A percentile compares a stretch with the other conserved stretches of the same genome.
phyloP scores from a whole-genome alignment of 2,888 invertebrate species.

The Leptopilina syphax region DNA sequence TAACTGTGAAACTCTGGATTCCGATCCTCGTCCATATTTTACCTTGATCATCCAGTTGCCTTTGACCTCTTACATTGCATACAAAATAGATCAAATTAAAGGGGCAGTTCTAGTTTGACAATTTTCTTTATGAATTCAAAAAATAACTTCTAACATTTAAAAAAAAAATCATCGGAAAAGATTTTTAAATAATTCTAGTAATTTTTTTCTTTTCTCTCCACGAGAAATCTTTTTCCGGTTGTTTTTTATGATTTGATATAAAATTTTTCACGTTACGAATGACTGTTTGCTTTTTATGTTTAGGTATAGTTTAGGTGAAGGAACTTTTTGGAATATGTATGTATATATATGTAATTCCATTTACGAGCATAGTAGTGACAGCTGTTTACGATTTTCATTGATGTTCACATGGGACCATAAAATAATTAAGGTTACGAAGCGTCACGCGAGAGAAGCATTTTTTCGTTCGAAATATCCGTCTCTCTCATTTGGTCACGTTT shows the following conservation, averaged over 20 bases:
- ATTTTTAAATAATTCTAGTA: too few relatives aligned
- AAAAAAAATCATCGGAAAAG: too few relatives aligned
- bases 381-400: conserved; percentile 30
- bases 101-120: too few relatives aligned
- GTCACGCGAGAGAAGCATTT: background rate
- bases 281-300: too few relatives aligned
- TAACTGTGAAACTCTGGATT: background rate
- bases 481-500: conserved; percentile 33
- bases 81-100: too few relatives aligned
- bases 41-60: background rate
- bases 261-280: too few relatives aligned
- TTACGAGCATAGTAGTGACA: conserved; percentile 11
- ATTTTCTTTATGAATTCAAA: too few relatives aligned
- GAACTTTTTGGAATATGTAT: background rate
- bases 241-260: too few relatives aligned
- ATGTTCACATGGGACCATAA: conserved; percentile 10
- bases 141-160: too few relatives aligned
- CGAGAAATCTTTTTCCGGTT: too few relatives aligned
- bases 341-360: background rate
- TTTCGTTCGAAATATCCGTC: background rate
- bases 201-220: too few relatives aligned
- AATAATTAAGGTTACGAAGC: conserved; percentile 8
- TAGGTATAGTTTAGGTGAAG: too few relatives aligned
- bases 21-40: background rate
- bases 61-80: background rate